Base-by-base conservation (phyloP, 2,113 vertebrate genomes). In the Gymnocephalus cernua region DNA sequence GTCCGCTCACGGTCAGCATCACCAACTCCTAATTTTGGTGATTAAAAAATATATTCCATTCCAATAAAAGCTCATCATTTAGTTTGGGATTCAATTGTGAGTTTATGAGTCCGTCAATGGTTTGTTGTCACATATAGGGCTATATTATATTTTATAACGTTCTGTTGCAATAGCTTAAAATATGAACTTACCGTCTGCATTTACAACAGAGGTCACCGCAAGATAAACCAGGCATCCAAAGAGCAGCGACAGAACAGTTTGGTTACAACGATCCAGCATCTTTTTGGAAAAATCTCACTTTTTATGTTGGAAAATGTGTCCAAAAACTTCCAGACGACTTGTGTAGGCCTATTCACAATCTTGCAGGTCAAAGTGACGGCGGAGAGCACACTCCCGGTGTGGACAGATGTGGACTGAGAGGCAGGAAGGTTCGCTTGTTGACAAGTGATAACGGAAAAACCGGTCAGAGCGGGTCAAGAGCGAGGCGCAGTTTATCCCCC, bases 141-240 rank as follows among this genome's bases (percentile, higher is more conserved):
- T 10, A 21, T 12, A n/a, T 5, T 51, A 13, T 56, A 6, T 59
- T 62, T 35, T n/a, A 38, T 12, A 6, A 23, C 18, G 38, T 41
- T 15, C 15, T 47, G 8, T 48, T 23, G 38, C 0, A 67, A 32
- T 47, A 21, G 7, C 18, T 65, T 9, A 23, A 72, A 83, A 53
- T 25, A 65, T 47, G 27, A 45, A 95, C 96, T 95, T 90, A 97
- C 96, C 96, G 67, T 96, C 95, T 84, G 95, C 96, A 73, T 90
- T 83, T 57, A 93, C 93, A 65, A 86, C 80, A 83, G 91, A 94
- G 45, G 89, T 90, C 91, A 93, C 50, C 57, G 92, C 80, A 29
- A 96, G 82, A 90, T 93, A 94, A 85, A 87, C 65, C 80, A 95
- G 71, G 84, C 86, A 93, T 92, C 94, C 95, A 87, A 95, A 53